phyloP scores from a whole-genome alignment of 2,797 vertebrate species.

The Champsocephalus gunnari region DNA sequence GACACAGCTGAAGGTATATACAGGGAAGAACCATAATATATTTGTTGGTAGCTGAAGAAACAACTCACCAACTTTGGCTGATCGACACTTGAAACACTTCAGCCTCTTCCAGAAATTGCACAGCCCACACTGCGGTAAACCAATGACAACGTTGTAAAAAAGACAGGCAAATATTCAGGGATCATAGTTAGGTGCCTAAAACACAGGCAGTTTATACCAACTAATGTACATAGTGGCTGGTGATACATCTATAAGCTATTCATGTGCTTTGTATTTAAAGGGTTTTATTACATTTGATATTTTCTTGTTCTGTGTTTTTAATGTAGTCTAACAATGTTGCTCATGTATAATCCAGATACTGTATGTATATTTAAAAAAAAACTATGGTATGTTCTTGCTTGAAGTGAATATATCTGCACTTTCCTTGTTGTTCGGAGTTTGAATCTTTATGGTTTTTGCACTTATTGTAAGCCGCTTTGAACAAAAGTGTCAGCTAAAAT shows the following conservation, averaged over 20 bases:
- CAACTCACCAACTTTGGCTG: slow-evolving; percentile 91
- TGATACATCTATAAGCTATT: neutral
- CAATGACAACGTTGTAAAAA: slow-evolving; percentile 40
- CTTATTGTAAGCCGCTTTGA: too few species aligned
- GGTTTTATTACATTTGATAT: too few species aligned
- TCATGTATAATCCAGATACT: too few species aligned
- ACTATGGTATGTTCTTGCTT: too few species aligned
- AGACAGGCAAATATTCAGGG: neutral
- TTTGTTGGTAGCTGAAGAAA: neutral
- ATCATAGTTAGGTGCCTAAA: neutral
- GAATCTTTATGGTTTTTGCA: too few species aligned
- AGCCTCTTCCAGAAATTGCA: slow-evolving; percentile 95
- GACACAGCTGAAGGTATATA: neutral
- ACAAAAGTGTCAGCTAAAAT: too few species aligned
- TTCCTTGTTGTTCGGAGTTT: too few species aligned
- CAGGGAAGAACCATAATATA: neutral
- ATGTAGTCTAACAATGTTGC: too few species aligned
- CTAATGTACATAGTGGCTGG: neutral
- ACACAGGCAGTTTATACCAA: neutral
- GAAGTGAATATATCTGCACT: too few species aligned
- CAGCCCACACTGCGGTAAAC: slow-evolving; percentile 89
- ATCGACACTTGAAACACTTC: slow-evolving; percentile 94
- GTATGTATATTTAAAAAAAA: too few species aligned
- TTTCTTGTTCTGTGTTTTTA: too few species aligned
- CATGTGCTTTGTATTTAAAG: neutral